Conservation (phyloP, 2,113 vertebrate genomes). For the Perca fluviatilis region DNA sequence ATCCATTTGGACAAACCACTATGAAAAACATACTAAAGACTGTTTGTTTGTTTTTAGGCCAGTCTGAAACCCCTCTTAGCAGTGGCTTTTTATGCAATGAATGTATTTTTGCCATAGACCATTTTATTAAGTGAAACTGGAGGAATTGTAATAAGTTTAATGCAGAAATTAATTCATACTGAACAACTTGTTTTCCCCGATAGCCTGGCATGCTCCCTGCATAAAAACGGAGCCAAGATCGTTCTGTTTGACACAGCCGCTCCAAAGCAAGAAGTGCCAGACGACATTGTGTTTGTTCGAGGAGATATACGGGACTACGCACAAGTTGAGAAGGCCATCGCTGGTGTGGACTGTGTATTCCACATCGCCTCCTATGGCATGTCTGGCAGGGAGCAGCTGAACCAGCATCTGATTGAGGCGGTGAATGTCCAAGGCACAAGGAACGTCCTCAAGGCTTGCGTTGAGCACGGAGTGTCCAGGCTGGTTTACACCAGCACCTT, state of each 20-base stretch:
- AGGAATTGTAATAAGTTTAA: neutral
- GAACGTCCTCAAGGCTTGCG: constrained; percentile 89
- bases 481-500: constrained; percentile 96
- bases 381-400: constrained; percentile 95
- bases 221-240: constrained; percentile 82
- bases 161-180: neutral
- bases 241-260: constrained; percentile 89
- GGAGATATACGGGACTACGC: constrained; percentile 87
- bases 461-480: constrained; percentile 80
- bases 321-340: constrained; percentile 85
- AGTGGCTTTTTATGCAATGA: too few species aligned
- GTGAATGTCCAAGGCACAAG: constrained; percentile 92
- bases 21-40: too few species aligned
- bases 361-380: constrained; percentile 95
- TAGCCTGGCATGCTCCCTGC: constrained; percentile 90
- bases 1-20: too few species aligned
- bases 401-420: constrained; percentile 87
- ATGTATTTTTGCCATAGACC: neutral
- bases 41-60: too few species aligned
- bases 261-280: constrained; percentile 82
- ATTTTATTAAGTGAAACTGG: neutral
- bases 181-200: constrained; percentile 34
- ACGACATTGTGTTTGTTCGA: constrained; percentile 84
- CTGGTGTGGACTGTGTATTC: constrained; percentile 89
- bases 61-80: too few species aligned